Conservation (phyloP, 2,113 vertebrate genomes). For the Turnix velox region DNA sequence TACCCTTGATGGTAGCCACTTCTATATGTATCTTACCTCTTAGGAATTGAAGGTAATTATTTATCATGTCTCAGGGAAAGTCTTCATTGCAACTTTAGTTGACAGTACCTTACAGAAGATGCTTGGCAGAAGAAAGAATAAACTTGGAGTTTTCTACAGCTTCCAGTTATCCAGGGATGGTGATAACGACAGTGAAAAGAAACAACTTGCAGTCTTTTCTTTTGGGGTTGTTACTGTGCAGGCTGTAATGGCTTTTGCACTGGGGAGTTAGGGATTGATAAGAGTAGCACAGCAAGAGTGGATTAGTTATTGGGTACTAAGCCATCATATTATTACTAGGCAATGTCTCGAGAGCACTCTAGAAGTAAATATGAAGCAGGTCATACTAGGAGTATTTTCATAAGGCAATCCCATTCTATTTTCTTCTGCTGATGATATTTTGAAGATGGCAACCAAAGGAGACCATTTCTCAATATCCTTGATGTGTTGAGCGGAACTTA, state of each 20-base stretch:
- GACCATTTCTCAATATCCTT: neutral
- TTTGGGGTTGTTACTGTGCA: neutral
- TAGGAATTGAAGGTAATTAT: neutral
- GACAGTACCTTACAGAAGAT: neutral
- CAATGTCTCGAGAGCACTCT: neutral
- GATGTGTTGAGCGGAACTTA: neutral
- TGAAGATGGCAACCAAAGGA: neutral
- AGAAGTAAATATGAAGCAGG: constrained; percentile 1
- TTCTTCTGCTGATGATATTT: neutral
- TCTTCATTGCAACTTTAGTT: neutral
- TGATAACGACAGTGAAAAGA: neutral
- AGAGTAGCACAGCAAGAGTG: neutral
- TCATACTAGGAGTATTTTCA: neutral
- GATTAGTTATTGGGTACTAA: neutral
- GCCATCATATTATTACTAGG: neutral
- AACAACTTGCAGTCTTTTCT: neutral
- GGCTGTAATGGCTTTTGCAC: neutral
- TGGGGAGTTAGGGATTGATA: neutral
- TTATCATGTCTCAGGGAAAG: neutral
- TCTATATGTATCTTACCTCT: neutral
- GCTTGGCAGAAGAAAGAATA: neutral
- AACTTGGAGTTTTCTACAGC: neutral
- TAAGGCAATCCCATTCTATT: neutral
- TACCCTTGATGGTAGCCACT: neutral
- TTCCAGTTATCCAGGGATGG: neutral